These are phyloP conservation scores for Peromyscus californicus DNA, from an alignment of 2,113 vertebrate genomes.

Conservation along the genomic window DNA sequence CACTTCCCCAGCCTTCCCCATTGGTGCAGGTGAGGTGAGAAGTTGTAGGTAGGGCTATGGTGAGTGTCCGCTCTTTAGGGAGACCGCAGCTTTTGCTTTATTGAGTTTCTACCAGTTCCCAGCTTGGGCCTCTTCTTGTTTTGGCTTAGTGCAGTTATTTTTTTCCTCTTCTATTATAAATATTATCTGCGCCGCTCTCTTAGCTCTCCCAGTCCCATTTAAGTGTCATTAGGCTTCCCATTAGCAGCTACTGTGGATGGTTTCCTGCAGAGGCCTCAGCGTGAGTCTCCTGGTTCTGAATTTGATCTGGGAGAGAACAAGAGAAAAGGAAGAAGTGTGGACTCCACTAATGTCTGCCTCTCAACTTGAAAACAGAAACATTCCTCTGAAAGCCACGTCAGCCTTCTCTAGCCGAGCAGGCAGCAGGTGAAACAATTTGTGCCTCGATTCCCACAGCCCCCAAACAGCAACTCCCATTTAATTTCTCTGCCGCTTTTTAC, in stretches of 20 bases:
- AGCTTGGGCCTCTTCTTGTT: slow-evolving; percentile 67
- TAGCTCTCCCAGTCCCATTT: slow-evolving; percentile 83
- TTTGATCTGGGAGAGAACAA: slow-evolving; percentile 37
- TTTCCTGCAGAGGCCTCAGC: slow-evolving; percentile 80
- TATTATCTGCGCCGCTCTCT: slow-evolving; percentile 86
- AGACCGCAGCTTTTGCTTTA: slow-evolving; percentile 31
- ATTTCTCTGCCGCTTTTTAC: background rate
- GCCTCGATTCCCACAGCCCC: background rate
- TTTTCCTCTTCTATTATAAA: slow-evolving; percentile 82
- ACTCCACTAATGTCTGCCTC: background rate
- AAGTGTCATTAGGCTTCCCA: slow-evolving; percentile 84
- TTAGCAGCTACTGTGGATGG: slow-evolving; percentile 85
- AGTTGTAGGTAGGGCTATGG: background rate
- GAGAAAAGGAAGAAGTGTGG: slow-evolving; percentile 31
- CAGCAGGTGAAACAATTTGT: slow-evolving; percentile 9
- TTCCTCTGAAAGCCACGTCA: background rate
- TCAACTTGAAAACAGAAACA: background rate
- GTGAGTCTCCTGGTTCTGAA: slow-evolving; percentile 65
- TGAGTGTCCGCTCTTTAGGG: background rate
- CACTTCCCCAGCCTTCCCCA: no score
- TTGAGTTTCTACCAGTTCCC: slow-evolving; percentile 57
- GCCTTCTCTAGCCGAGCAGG: background rate
- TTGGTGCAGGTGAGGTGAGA: background rate
- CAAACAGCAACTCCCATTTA: background rate
- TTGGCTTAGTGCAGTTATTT: slow-evolving; percentile 67